These are phyloP conservation scores for Microplitis deprimator DNA, from an alignment of 2,888 invertebrate genomes.

Conservation along the genomic window DNA sequence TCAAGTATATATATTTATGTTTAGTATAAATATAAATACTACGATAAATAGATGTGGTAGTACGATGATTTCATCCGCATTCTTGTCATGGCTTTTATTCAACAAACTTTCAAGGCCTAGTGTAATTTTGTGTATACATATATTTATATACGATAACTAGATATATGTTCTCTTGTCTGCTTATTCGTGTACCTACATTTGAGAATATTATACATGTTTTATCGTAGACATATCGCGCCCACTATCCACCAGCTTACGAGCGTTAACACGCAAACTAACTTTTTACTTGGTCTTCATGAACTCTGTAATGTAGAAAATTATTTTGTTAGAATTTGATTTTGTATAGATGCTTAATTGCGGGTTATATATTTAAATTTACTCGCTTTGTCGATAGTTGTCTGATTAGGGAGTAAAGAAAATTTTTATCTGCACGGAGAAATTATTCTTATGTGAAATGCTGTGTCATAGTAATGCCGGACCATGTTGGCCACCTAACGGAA, in stretches of 20 bases:
- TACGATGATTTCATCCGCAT: slow-evolving; percentile 59
- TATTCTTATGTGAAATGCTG: too few relatives aligned
- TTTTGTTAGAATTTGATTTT: too few relatives aligned
- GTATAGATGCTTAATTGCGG: too few relatives aligned
- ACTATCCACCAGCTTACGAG: neutral
- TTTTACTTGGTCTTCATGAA: neutral
- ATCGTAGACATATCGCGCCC: slow-evolving; percentile 8
- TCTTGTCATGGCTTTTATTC: slow-evolving; percentile 47
- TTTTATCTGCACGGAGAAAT: too few relatives aligned
- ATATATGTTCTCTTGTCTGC: too few relatives aligned
- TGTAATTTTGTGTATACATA: neutral
- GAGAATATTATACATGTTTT: slow-evolving; percentile 7
- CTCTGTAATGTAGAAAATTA: too few relatives aligned
- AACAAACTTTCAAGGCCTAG: slow-evolving; percentile 55
- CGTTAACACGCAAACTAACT: neutral
- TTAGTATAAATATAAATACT: neutral
- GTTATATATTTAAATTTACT: too few relatives aligned
- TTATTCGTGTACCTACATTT: slow-evolving; percentile 1
- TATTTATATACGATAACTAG: neutral
- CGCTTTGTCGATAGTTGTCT: too few relatives aligned
- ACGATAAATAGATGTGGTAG: neutral
- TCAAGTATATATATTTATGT: too few relatives aligned
- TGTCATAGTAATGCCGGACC: too few relatives aligned
- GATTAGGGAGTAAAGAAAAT: too few relatives aligned
- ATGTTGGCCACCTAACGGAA: too few relatives aligned